Evolutionary conservation across 2,797 vertebrate species (phyloP), one percentile per base, ranked within the genome.

Genomic region (Clamator glandarius): DNA sequence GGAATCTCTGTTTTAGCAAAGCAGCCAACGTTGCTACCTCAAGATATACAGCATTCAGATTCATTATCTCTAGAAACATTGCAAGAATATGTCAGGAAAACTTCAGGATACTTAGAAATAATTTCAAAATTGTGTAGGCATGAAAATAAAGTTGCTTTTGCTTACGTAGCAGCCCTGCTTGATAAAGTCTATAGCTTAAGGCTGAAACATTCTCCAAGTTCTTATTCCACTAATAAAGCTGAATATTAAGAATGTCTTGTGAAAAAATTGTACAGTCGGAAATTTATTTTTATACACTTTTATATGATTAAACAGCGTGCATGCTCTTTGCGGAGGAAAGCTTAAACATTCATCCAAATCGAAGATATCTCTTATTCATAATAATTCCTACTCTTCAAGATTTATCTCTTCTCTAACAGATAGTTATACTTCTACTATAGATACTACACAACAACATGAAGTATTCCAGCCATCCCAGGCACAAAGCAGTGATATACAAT

Each of bases 81-180:
- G 31, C 23, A 68, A 78, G 41, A 78, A 41, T 26, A 8, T 33
- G 46, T 52, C 51, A 81, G 41, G 17, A 88, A 81, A 78, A 64
- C 9, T 35, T 59, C 16, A 80, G 36, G 7, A 73, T 26, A 58
- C 48, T 81, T 58, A 83, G n/a, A 87, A 14, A 42, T 72, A 48
- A 91, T 67, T 89, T 74, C 3, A 7, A 89, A 89, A 89, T 74
- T 77, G 90, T 21, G 16, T 35, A 87, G 31, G 7, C 42, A 59
- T 68, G 36, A 84, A 84, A 89, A 92, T 39, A 54, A 87, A 83
- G 50, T 23, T 54, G 12, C 4, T 70, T 79, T 78, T 76, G 24
- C 31, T 77, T 90, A 83, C 25, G 59, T 57, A 62, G 80, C 74
- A 29, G 12, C 20, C 14, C 6, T 79, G 26, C 11, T 69, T 68